Percentiles rank a stretch among this genome's conserved stretches.
Conservation (phyloP, 2,888 invertebrate genomes). For the Drosophila stalkeri region DNA sequence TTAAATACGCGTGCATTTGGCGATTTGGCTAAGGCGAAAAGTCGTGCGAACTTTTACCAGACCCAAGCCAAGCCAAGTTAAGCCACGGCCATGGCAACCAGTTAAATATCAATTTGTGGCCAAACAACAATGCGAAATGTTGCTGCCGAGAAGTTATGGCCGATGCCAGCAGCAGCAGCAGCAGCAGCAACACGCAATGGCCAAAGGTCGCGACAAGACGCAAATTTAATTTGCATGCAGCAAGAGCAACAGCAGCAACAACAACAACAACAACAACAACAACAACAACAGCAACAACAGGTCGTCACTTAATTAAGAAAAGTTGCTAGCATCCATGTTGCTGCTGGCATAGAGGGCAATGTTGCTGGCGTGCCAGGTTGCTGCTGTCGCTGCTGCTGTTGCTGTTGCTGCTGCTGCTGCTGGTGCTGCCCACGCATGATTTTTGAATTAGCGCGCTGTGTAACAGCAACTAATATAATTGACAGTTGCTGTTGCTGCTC, state of each 20-base stretch:
- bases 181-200: conserved; percentile 58
- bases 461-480: conserved; percentile 77
- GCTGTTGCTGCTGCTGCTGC: conserved; percentile 53
- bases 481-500: conserved; percentile 64
- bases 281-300: conserved; percentile 53
- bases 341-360: conserved; percentile 54
- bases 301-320: conserved; percentile 76
- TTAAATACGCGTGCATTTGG: conserved; percentile 39
- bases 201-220: conserved; percentile 58
- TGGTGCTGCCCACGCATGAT: conserved; percentile 82
- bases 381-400: conserved; percentile 23
- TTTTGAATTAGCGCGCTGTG: conserved; percentile 82
- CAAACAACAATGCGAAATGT: conserved; percentile 56
- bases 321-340: conserved; percentile 66
- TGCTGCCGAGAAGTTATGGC: conserved; percentile 61
- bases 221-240: conserved; percentile 80
- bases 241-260: conserved; percentile 33
- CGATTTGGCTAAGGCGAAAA: conserved; percentile 29
- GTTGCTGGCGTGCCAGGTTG: conserved; percentile 58
- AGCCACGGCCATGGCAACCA: conserved; percentile 14
- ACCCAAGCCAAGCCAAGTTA: background rate
- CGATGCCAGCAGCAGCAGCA: conserved; percentile 28
- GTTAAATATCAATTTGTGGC: conserved; percentile 60
- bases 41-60: conserved; percentile 61
- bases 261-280: conserved; percentile 28